Evolutionary conservation across 2,888 invertebrate genomes (phyloP).

Genomic region (Allophyes oxyacanthae): DNA sequence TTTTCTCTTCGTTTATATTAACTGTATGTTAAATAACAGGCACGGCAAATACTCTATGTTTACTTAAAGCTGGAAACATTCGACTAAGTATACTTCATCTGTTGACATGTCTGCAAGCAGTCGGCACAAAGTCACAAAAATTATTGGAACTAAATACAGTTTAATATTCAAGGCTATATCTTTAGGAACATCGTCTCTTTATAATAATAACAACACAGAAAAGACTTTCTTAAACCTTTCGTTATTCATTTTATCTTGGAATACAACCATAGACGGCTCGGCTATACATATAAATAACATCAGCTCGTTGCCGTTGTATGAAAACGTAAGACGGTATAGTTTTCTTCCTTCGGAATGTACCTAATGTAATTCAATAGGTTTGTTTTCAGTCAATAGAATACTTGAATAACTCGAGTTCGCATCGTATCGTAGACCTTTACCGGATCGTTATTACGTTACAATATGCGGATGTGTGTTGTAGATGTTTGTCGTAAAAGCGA

Average conservation of each 20-base stretch:
- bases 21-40: background rate
- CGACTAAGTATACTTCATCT: constrained; percentile 18
- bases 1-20: background rate
- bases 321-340: constrained; percentile 52
- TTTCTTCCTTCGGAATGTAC: constrained; percentile 50
- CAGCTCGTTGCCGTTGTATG: constrained; percentile 42
- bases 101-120: constrained; percentile 31
- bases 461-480: constrained; percentile 71
- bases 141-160: constrained; percentile 22
- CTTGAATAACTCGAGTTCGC: constrained; percentile 73
- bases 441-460: constrained; percentile 69
- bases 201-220: constrained; percentile 28
- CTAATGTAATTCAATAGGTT: constrained; percentile 60
- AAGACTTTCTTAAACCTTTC: constrained; percentile 25
- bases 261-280: constrained; percentile 29
- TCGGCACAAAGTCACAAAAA: constrained; percentile 15
- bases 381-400: constrained; percentile 67
- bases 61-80: constrained; percentile 13
- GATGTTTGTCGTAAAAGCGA: constrained; percentile 78
- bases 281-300: constrained; percentile 52
- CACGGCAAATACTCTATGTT: constrained; percentile 10
- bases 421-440: constrained; percentile 75
- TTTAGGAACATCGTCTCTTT: constrained; percentile 7
- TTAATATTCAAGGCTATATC: constrained; percentile 14
- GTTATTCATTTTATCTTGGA: constrained; percentile 34